Evolutionary conservation across 2,797 vertebrate species (phyloP).

Genomic region (Danio kyathit): DNA sequence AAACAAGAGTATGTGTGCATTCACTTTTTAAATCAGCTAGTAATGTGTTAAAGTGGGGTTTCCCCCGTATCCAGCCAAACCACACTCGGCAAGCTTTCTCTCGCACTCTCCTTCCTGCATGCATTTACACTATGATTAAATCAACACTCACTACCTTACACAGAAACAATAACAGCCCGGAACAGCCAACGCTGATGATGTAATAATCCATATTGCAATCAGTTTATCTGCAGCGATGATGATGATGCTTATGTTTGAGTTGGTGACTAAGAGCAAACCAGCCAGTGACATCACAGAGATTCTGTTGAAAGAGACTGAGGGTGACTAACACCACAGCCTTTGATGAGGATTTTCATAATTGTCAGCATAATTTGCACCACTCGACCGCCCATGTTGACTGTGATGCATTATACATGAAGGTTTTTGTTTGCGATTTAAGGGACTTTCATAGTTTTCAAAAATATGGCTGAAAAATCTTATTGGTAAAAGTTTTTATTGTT

Average conservation of each 20-base stretch:
- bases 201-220: not conserved
- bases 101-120: not conserved
- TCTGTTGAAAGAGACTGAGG: constrained; percentile 3
- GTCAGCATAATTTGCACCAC: not conserved
- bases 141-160: not conserved
- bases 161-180: not conserved
- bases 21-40: constrained; percentile 15
- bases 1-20: not conserved
- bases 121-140: not conserved
- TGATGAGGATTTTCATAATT: constrained; percentile 30
- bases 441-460: too few relatives aligned
- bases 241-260: constrained; percentile 4
- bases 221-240: not conserved
- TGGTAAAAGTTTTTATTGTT: too few relatives aligned
- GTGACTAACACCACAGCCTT: constrained; percentile 21
- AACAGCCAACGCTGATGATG: not conserved
- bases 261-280: not conserved
- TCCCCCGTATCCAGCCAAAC: constrained; percentile 26
- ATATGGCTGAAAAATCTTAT: too few relatives aligned
- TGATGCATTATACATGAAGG: not conserved
- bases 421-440: not conserved
- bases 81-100: not conserved
- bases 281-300: constrained; percentile 4
- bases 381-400: not conserved
- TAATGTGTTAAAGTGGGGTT: constrained; percentile 29